These are phyloP conservation scores for Apamea sordens DNA, from an alignment of 2,888 invertebrate species.

Conservation along the genomic window DNA sequence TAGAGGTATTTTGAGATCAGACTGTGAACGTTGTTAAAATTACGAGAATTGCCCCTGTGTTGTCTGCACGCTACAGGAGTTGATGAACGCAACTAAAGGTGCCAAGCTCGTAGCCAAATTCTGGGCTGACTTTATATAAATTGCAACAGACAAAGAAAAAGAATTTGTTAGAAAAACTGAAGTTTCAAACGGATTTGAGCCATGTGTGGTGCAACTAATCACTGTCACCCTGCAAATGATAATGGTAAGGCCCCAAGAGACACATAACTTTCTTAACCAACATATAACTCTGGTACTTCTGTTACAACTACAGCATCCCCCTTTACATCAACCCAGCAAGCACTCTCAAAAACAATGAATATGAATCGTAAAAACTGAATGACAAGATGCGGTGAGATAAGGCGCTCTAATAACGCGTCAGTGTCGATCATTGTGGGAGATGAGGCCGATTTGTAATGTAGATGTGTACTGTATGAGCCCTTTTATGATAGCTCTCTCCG, in stretches of 20 bases:
- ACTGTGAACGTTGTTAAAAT: too few relatives aligned
- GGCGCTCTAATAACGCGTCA: constrained; percentile 80
- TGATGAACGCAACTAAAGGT: too few relatives aligned
- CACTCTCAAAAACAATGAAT: constrained; percentile 86
- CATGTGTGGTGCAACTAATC: neutral
- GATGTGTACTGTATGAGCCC: constrained; percentile 62
- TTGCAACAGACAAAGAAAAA: neutral
- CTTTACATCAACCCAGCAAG: constrained; percentile 61
- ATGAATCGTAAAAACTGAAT: constrained; percentile 81
- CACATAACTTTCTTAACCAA: constrained; percentile 28
- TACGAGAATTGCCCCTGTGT: too few relatives aligned
- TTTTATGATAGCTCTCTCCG: constrained; percentile 63
- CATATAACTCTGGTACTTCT: constrained; percentile 48
- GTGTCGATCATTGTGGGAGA: constrained; percentile 64
- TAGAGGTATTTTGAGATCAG: too few relatives aligned
- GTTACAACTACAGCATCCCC: constrained; percentile 42
- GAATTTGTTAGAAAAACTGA: neutral
- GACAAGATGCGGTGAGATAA: constrained; percentile 84
- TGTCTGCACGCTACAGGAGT: neutral
- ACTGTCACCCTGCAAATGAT: constrained; percentile 7
- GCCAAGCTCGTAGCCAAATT: neutral
- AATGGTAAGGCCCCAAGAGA: constrained; percentile 12
- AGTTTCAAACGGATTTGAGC: neutral
- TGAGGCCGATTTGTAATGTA: constrained; percentile 69
- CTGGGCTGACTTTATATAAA: neutral